Conservation (phyloP, 2,797 vertebrate species). For the Steatocranus sp. region DNA sequence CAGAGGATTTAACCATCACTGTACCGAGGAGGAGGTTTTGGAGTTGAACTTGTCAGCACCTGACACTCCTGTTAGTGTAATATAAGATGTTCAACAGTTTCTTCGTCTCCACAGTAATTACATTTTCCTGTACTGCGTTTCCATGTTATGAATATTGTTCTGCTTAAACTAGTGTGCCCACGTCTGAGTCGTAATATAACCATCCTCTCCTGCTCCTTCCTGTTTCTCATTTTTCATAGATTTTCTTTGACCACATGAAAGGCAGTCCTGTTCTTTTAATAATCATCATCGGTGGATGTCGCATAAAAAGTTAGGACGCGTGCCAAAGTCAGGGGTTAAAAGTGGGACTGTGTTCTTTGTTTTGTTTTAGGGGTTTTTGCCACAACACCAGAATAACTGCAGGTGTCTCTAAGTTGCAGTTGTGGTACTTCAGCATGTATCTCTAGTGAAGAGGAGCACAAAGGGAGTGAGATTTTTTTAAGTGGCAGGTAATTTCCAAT, state of each 20-base stretch:
- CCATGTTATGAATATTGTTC: neutral
- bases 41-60: no score
- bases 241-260: neutral
- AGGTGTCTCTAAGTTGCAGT: neutral
- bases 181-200: neutral
- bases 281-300: neutral
- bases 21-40: neutral
- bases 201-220: neutral
- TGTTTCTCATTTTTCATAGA: neutral
- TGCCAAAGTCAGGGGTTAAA: neutral
- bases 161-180: neutral
- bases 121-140: neutral
- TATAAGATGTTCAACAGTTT: neutral
- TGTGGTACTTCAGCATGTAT: neutral
- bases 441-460: neutral
- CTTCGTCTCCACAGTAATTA: neutral
- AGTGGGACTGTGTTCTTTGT: neutral
- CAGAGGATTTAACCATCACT: neutral
- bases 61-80: neutral
- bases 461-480: neutral
- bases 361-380: rapidly evolving
- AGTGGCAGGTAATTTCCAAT: neutral
- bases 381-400: neutral
- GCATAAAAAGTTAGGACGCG: rapidly evolving
- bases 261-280: neutral